phyloP scores from a whole-genome alignment of 2,113 vertebrate genomes.

The Rhinolophus sinicus region DNA sequence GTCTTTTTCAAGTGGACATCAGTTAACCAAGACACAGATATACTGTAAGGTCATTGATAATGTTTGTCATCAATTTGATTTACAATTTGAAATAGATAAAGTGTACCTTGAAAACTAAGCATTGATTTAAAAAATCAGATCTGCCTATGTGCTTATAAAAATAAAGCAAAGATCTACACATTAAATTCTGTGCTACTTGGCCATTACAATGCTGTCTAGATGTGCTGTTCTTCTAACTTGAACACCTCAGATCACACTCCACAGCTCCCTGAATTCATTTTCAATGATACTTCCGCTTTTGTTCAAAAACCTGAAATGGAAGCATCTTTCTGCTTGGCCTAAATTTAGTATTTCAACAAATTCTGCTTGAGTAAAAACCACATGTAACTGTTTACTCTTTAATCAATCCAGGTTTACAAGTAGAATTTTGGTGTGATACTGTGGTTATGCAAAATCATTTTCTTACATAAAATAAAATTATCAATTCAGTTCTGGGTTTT shows the following conservation, averaged over 20 bases:
- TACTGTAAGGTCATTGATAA: conserved; percentile 66
- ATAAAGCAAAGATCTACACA: neutral
- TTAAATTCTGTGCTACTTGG: neutral
- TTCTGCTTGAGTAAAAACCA: neutral
- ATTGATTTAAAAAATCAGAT: conserved; percentile 33
- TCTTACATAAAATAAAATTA: neutral
- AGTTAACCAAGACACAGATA: conserved; percentile 58
- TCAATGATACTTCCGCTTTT: conserved; percentile 47
- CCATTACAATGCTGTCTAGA: neutral
- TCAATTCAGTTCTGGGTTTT: neutral
- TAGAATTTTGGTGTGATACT: neutral
- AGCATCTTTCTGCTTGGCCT: conserved; percentile 9
- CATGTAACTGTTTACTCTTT: neutral
- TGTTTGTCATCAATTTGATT: conserved; percentile 45
- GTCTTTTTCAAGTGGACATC: conserved; percentile 72
- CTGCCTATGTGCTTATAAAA: conserved; percentile 11
- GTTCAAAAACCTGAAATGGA: conserved; percentile 27
- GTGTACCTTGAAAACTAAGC: conserved; percentile 14
- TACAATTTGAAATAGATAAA: conserved; percentile 64
- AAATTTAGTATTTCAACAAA: conserved; percentile 62
- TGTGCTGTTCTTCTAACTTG: neutral
- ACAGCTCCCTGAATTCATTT: conserved; percentile 17
- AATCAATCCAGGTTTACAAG: neutral
- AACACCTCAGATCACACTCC: neutral
- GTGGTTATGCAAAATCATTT: neutral